Base-by-base conservation (phyloP, 2,888 invertebrate genomes). In the Tillus elongatus region DNA sequence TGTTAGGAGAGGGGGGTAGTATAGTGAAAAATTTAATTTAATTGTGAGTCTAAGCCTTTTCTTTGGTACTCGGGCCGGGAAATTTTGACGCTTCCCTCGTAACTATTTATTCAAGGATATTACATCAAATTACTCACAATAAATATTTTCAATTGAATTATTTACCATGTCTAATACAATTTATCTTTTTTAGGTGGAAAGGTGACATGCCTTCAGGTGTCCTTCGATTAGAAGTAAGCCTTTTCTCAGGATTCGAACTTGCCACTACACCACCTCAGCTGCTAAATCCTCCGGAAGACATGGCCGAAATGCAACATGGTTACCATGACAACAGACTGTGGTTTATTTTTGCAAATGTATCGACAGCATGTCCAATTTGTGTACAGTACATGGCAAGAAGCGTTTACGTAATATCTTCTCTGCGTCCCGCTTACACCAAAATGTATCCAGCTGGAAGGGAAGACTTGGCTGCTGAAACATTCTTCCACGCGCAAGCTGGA, bases 231-330 rank as follows among this genome's bases (percentile, higher is more conserved):
- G 79, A 79, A 57, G 69, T 76, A 0, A 71, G 73, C 1, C 60
- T 78, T 1, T 78, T 79, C 55, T 78, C 78, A 2, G 79, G 79
- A 2, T 79, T 75, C 46, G 75, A 76, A 46, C 57, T 77, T 3
- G 69, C 73, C 34, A 70, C 72, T 1, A 50, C 54, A 11, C 47
- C 56, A 3, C 57, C 56, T 4, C 54, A 53, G 40, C 69, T 74
- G 1, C 67, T 74, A 0, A 72, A 74, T 3, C 50, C 73, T 2
- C 70, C 73, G 42, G 73, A 72, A 19, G 70, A 70, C n/a, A 71
- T 74, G 48, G 71, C 74, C 4, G 74, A 75, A 47, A 61, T 77
- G 43, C 74, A 75, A 42, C 74, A 75, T 45, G 77, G 75, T 3
- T 73, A 73, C 3, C 66, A 73, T 40, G 72, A 71, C 8, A 76